These are phyloP conservation scores for Nannoperca obscura DNA, from an alignment of 2,797 vertebrate species.

Conservation along the genomic window DNA sequence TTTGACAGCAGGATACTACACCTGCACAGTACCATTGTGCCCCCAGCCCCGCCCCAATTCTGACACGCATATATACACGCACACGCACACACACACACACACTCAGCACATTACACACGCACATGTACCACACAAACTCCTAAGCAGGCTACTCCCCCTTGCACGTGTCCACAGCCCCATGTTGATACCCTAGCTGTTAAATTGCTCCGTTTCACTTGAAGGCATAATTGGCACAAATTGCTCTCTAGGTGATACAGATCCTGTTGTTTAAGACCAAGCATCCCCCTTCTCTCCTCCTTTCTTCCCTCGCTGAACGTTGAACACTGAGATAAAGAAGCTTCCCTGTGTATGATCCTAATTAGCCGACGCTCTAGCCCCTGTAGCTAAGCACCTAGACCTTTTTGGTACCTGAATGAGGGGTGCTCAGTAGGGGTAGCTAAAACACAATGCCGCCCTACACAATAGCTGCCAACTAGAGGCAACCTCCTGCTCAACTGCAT, in stretches of 20 bases:
- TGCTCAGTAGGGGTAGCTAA: constrained; percentile 81
- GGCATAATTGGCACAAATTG: constrained; percentile 89
- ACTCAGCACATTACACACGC: constrained; percentile 49
- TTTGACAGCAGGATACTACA: constrained; percentile 87
- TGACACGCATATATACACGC: constrained; percentile 59
- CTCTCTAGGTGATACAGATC: constrained; percentile 89
- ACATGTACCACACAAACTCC: constrained; percentile 71
- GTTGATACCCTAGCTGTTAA: constrained; percentile 88
- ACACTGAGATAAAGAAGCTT: constrained; percentile 79
- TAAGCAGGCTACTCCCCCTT: constrained; percentile 80
- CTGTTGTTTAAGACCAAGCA: constrained; percentile 88
- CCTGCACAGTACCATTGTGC: constrained; percentile 82
- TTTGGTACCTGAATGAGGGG: constrained; percentile 83
- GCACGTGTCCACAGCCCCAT: constrained; percentile 86
- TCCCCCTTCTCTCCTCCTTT: constrained; percentile 77
- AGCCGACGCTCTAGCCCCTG: constrained; percentile 81
- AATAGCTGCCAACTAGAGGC: constrained; percentile 80
- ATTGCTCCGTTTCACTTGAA: constrained; percentile 88
- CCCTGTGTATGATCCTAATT: constrained; percentile 83
- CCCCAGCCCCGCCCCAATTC: constrained; percentile 62
- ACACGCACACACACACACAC: constrained; percentile 51
- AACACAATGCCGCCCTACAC: constrained; percentile 77
- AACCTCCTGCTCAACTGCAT: constrained; percentile 73
- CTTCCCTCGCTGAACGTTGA: constrained; percentile 74
- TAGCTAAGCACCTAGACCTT: constrained; percentile 84